Base-by-base conservation (phyloP, 2,888 invertebrate species). In the Oxytorus armatus region DNA sequence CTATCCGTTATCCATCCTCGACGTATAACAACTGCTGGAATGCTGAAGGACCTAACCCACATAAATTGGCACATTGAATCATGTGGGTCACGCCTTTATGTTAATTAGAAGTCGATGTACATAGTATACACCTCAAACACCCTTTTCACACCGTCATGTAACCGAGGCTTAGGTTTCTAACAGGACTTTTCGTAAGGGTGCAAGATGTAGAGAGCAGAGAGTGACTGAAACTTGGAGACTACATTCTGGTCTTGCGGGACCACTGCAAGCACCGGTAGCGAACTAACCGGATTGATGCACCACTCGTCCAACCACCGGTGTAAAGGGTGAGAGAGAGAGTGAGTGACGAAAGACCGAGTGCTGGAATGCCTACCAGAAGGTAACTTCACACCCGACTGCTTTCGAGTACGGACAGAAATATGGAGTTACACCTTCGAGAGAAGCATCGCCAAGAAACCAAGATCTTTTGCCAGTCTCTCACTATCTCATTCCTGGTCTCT, bases 401-500 rank as follows among this genome's bases (percentile, higher is more conserved):
- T 53, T 51, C 51, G 51, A 76, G 51, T 5, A 68, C 53, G 23
- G 21, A 21, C 53, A 76, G 18, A 69, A 51, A 42, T 53, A 42
- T 68, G 61, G 42, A 76, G 61, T 53, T 61, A 29, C 44, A 53
- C 10, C 25, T 11, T 49, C 11, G 33, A 66, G n/a, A 16, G 36
- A 44, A 63, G 16, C 33, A 39, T 21, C 21, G 16, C 39, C 44
- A 44, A 65, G 49, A 42, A 33, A n/a, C 14, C 33, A 29, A 55
- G 29, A 47, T 21, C 16, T 74, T 74, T 65, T 33, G 42, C 10
- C 21, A 29, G 44, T 42, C 70, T 82, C 68, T 55, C 73, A 72
- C 42, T 72, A 55, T 77, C 80, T 79, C 81, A 81, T 70, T 69
- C 59, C 70, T 44, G 51, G 49, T 36, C 57, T 11, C 65, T 80